Evolutionary conservation across 1,140 invertebrate species (phyloP).

Genomic region (Apis florea): DNA sequence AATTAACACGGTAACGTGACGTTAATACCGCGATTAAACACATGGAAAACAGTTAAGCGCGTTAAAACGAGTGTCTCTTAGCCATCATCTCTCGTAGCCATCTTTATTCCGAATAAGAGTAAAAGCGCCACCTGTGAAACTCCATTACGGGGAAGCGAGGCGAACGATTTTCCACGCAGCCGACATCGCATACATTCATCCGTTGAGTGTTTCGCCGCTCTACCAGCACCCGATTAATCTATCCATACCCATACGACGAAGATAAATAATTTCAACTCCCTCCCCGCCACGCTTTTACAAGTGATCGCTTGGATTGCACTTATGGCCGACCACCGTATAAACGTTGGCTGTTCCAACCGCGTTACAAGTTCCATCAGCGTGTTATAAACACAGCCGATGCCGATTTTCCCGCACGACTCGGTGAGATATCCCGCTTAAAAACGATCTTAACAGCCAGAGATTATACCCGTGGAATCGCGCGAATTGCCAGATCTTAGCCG

Average conservation of each 20-base stretch:
- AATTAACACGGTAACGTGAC: too few relatives aligned
- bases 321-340: conserved; percentile 36
- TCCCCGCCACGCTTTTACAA: conserved; percentile 9
- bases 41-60: too few relatives aligned
- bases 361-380: conserved; percentile 52
- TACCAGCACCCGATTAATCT: conserved; percentile 15
- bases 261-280: conserved; percentile 46
- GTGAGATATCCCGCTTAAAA: background rate
- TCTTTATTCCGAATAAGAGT: too few relatives aligned
- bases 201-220: background rate
- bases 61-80: too few relatives aligned
- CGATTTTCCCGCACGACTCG: background rate
- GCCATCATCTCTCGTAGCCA: too few relatives aligned
- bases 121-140: background rate
- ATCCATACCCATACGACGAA: background rate
- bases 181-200: background rate
- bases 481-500: background rate
- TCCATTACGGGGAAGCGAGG: background rate
- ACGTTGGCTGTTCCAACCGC: conserved; percentile 47
- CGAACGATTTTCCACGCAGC: background rate
- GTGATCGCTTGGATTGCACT: conserved; percentile 29
- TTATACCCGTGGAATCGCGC: background rate
- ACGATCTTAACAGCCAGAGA: conserved; percentile 37
- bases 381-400: conserved; percentile 48
- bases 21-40: too few relatives aligned